These are phyloP conservation scores for Manis crassicaudata DNA, from an alignment of 2,797 vertebrate species.

Conservation along the genomic window DNA sequence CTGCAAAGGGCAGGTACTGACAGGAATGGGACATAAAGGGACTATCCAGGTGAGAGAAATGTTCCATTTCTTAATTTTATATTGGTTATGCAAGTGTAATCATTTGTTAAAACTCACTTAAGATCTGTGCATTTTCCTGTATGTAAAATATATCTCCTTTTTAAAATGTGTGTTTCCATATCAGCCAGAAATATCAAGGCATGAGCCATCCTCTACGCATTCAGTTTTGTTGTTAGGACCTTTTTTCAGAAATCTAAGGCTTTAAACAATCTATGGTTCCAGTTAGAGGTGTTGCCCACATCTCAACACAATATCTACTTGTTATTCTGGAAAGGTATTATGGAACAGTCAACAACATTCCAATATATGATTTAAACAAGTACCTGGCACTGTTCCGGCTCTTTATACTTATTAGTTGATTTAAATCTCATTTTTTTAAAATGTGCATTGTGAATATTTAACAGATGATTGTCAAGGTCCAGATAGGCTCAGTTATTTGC, in stretches of 20 bases:
- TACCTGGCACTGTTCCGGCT: background rate
- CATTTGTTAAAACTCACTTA: background rate
- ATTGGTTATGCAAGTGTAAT: background rate
- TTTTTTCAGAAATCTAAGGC: background rate
- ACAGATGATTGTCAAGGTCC: background rate
- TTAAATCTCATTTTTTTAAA: slow-evolving; percentile 40
- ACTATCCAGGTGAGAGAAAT: background rate
- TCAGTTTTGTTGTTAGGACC: background rate
- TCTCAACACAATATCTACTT: background rate
- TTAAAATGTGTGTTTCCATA: background rate
- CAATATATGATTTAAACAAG: background rate
- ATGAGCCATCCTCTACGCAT: background rate
- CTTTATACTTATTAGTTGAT: background rate
- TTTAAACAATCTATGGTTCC: background rate
- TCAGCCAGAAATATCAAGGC: background rate
- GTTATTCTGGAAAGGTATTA: background rate
- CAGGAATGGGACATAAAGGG: background rate
- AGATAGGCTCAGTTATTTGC: background rate
- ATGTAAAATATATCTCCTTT: slow-evolving; percentile 2
- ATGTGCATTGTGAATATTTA: background rate
- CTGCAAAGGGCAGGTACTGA: background rate
- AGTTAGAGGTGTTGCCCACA: background rate
- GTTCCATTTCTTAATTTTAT: background rate
- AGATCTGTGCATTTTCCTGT: background rate
- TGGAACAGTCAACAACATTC: background rate